Evolutionary conservation across 1,140 invertebrate genomes (phyloP).

Genomic region (Archivesica marissinica): DNA sequence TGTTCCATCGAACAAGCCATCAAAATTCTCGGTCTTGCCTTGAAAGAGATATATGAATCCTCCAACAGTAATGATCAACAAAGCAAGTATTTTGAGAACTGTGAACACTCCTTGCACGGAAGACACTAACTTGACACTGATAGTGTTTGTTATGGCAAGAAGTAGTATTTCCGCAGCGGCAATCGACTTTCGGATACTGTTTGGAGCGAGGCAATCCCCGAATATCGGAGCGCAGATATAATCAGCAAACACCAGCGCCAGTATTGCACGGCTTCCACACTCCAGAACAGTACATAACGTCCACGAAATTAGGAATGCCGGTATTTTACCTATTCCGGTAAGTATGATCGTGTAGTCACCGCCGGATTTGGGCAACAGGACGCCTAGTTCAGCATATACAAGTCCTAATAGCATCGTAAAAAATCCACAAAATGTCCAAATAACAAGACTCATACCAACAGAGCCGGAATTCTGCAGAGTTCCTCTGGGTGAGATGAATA

Average conservation of each 20-base stretch:
- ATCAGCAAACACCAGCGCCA: conserved; percentile 42
- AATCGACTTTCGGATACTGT: conserved; percentile 19
- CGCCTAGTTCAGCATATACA: conserved; percentile 68
- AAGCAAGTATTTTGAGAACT: background rate
- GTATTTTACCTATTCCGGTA: conserved; percentile 46
- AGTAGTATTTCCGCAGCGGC: conserved; percentile 5
- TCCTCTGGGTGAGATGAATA: conserved; percentile 16
- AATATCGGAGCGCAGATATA: conserved; percentile 51
- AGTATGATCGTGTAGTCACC: conserved; percentile 67
- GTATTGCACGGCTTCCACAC: conserved; percentile 87
- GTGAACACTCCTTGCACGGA: conserved; percentile 26
- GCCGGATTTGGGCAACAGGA: conserved; percentile 54
- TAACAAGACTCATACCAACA: background rate
- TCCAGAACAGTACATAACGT: conserved; percentile 84
- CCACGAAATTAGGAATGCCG: conserved; percentile 66
- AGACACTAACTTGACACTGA: conserved; percentile 4
- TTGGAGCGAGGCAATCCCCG: conserved; percentile 12
- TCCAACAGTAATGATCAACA: background rate
- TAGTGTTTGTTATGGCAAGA: conserved; percentile 44
- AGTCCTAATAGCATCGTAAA: conserved; percentile 10
- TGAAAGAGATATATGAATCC: background rate
- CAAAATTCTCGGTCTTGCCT: conserved; percentile 3
- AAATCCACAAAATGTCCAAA: background rate
- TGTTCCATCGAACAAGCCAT: conserved; percentile 13
- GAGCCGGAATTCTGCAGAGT: conserved; percentile 21